Evolutionary conservation across 2,113 vertebrate genomes (phyloP).

Genomic region (Ailurus styani): DNA sequence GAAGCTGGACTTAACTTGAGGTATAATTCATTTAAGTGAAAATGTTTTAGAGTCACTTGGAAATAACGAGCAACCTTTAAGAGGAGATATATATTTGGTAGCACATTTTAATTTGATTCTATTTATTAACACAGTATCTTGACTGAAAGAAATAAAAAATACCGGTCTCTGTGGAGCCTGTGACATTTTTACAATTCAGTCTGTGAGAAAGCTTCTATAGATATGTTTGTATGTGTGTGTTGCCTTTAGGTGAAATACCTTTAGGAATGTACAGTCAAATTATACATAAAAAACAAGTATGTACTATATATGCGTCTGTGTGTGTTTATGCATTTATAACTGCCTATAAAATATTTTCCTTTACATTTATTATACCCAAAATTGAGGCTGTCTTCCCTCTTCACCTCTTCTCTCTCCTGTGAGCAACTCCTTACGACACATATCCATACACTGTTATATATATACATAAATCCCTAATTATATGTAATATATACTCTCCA

Average conservation of each 20-base stretch:
- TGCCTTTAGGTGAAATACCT: not conserved
- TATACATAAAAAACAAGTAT: not conserved
- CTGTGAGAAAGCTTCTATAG: not conserved
- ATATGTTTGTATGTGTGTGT: not conserved
- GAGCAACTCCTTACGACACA: not conserved
- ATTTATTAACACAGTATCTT: not conserved
- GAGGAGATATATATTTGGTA: not conserved
- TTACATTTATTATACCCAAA: not conserved
- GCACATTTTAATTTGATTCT: not conserved
- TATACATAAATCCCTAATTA: not conserved
- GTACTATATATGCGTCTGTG: not conserved
- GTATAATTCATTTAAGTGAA: not conserved
- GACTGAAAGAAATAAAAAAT: not conserved
- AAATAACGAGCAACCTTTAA: not conserved
- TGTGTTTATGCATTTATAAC: not conserved
- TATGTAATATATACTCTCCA: not conserved
- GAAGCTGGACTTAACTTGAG: not conserved
- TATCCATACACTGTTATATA: not conserved
- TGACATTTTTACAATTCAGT: constrained; percentile 8
- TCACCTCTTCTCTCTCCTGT: not conserved
- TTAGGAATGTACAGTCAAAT: not conserved
- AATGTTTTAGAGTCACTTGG: not conserved
- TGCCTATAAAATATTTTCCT: not conserved
- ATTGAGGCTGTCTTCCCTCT: not conserved
- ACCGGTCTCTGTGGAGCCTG: not conserved